A percentile compares a stretch with the other conserved stretches of the same genome.
Conservation (phyloP, 2,113 vertebrate genomes). For the Carassius auratus region DNA sequence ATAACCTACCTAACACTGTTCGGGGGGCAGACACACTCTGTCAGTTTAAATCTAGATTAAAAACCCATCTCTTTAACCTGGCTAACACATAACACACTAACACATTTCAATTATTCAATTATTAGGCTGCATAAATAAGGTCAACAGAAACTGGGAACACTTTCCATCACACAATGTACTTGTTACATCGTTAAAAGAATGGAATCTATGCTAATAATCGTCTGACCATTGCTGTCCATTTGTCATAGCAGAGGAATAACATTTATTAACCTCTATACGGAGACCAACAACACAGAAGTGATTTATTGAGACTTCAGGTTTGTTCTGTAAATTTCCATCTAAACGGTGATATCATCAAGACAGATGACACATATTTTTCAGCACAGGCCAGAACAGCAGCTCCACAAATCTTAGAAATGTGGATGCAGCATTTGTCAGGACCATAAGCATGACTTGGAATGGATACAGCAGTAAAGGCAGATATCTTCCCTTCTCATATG, state of each 20-base stretch:
- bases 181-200: too few relatives aligned
- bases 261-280: not conserved
- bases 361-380: conserved; percentile 28
- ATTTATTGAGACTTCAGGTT: not conserved
- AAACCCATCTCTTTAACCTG: too few relatives aligned
- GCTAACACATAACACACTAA: too few relatives aligned
- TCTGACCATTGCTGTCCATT: not conserved
- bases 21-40: too few relatives aligned
- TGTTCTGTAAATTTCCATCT: not conserved
- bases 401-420: conserved; percentile 32
- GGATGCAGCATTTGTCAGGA: conserved; percentile 25
- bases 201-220: too few relatives aligned
- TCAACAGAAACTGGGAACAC: too few relatives aligned
- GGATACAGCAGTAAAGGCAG: not conserved
- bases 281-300: not conserved
- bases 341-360: not conserved
- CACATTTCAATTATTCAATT: too few relatives aligned
- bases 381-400: conserved; percentile 2
- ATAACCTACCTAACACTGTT: too few relatives aligned
- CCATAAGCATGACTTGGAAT: conserved; percentile 13
- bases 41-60: too few relatives aligned
- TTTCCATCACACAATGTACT: too few relatives aligned
- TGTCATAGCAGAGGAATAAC: not conserved
- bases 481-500: conserved; percentile 12
- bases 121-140: too few relatives aligned